Evolutionary conservation across 2,888 invertebrate genomes (phyloP), one percentile per base, ranked within the genome.

Genomic region (Synanthedon formicaeformis): DNA sequence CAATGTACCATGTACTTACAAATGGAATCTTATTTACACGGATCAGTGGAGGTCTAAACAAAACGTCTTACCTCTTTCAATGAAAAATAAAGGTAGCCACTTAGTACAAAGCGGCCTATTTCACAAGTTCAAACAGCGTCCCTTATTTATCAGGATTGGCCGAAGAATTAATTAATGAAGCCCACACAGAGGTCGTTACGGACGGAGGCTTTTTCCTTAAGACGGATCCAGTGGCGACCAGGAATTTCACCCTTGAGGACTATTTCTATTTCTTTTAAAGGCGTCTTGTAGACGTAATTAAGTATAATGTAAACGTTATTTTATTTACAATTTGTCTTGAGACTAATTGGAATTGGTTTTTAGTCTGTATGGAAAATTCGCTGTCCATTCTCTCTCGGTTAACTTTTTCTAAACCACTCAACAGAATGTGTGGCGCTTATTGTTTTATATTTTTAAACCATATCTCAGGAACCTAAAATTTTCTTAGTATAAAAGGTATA

Each of bases 151-250:
- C 70, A 71, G 69, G 69, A 73, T 72, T 69, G 69, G 67, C 61
- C 61, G 55, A 67, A 60, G 71, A 76, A 76, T 77, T 78, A 78
- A 78, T 78, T 78, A 77, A 74, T 76, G 73, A 67, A 67, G 64
- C 66, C 63, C 64, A 49, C 49, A 66, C 64, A 67, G 67, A 67
- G 70, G 67, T 66, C 67, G 73, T 69, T 71, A 63, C 58, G 61
- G 60, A 58, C 61, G 60, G 49, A 64, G 62, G 58, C 45, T 50
- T 54, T 55, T 54, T 52, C 56, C 52, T 59, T 55, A 51, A 54
- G 54, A 12, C 6, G 49, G 41, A 55, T 23, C 23, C 48, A 11
- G 55, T 14, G 5, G 50, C 52, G 49, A 49, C 50, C 52, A 51
- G 50, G 52, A 52, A 60, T 60, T 56, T 52, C 41, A 52, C 57